phyloP scores from a whole-genome alignment of 2,113 vertebrate genomes.

The Syngnathus scovelli region DNA sequence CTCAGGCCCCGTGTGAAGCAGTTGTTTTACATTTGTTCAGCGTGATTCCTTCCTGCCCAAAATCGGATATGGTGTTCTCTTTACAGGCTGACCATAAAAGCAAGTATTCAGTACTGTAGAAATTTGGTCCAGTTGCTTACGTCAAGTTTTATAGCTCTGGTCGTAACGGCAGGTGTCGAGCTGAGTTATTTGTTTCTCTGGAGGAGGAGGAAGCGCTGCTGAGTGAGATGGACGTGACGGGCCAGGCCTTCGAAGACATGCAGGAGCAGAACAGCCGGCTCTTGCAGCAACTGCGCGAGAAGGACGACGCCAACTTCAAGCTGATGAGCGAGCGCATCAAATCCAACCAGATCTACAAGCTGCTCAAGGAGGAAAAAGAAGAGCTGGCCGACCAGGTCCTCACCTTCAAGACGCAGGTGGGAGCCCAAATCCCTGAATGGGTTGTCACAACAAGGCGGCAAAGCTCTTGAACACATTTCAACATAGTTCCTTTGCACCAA shows the following conservation, averaged over 20 bases:
- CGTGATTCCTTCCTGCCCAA: not conserved
- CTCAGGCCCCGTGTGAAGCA: conserved; percentile 10
- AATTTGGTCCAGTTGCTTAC: not conserved
- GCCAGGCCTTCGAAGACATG: conserved; percentile 95
- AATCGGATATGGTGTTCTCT: conserved; percentile 30
- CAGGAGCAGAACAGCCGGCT: conserved; percentile 92
- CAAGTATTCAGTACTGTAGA: not conserved
- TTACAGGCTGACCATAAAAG: conserved; percentile 24
- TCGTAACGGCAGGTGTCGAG: not conserved
- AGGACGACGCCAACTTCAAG: conserved; percentile 94
- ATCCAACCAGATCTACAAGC: conserved; percentile 93
- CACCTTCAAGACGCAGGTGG: conserved; percentile 87
- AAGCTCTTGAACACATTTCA: too few species aligned
- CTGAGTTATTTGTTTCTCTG: conserved; percentile 10
- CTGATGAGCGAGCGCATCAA: conserved; percentile 94
- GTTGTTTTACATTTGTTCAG: conserved; percentile 24
- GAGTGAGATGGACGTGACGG: conserved; percentile 93
- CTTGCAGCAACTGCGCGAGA: conserved; percentile 86
- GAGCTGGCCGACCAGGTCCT: conserved; percentile 88
- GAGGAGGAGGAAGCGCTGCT: conserved; percentile 91
- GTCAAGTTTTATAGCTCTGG: not conserved
- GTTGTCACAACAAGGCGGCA: too few species aligned
- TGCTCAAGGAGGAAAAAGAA: conserved; percentile 88
- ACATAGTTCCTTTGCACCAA: too few species aligned
- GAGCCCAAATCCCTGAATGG: not conserved